Conservation (phyloP, 23 tunicate species). For the Corella eumyota region DNA sequence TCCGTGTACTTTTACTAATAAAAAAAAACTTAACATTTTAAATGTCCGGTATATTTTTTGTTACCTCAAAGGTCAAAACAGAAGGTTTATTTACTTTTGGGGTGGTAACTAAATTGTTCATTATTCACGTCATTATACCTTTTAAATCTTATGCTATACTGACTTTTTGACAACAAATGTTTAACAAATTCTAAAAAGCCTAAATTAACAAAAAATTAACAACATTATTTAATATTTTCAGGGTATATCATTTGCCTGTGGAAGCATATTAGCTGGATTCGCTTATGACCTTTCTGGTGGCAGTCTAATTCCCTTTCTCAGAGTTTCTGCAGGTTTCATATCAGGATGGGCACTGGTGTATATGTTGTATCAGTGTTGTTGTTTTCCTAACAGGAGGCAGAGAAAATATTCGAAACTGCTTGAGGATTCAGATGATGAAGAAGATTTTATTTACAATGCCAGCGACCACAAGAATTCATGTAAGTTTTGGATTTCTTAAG, state of each 20-base stretch:
- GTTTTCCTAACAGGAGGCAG: conserved; percentile 12
- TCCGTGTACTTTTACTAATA: too few relatives aligned
- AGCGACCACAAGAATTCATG: conserved; percentile 9
- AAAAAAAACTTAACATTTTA: too few relatives aligned
- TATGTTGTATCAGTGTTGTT: conserved; percentile 42
- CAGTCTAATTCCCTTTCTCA: conserved; percentile 37
- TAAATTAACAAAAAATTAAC: too few relatives aligned
- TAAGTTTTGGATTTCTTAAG: not conserved
- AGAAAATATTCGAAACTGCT: conserved; percentile 50
- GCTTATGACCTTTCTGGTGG: conserved; percentile 46
- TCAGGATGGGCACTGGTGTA: conserved; percentile 38
- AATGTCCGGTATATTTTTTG: too few relatives aligned
- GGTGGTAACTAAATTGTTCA: too few relatives aligned
- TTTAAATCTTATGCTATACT: too few relatives aligned
- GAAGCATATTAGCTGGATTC: conserved; percentile 59
- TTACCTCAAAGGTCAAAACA: too few relatives aligned
- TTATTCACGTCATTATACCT: too few relatives aligned
- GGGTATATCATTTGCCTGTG: conserved; percentile 68
- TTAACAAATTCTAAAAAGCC: too few relatives aligned
- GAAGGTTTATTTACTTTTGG: too few relatives aligned
- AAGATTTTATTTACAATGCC: conserved; percentile 10
- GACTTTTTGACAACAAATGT: too few relatives aligned
- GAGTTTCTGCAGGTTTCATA: conserved; percentile 15
- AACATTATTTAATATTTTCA: too few relatives aligned
- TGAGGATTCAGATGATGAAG: conserved; percentile 58